Evolutionary conservation across 2,888 invertebrate genomes (phyloP), one percentile per base, ranked within the genome.

Genomic region (Odontocolon sp.): DNA sequence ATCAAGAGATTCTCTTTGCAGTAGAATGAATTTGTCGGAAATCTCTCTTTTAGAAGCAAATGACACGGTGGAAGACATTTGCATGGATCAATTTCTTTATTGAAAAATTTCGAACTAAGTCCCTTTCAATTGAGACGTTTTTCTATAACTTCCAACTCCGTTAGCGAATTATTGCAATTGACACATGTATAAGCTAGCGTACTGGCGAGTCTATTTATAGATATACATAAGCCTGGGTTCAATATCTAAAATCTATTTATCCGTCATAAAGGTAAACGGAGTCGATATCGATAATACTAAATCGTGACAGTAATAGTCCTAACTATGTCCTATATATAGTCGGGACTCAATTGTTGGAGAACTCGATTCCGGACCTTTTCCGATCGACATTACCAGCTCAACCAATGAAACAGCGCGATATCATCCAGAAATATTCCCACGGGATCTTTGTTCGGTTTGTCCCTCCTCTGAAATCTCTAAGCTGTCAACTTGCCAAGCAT

Each of bases 261-360:
- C 45, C 26, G 50, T 47, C 40, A 47, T 31, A 50, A 66, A 28
- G 26, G 8, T 16, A 11, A n/a, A 21, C 8, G 31, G 16, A 16
- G 9, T 56, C 71, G 52, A 59, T 45, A 74, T 61, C 61, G 38
- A 68, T 47, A 63, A 63, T 21, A 56, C 14, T 38, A 47, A 63
- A 68, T 61, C 9, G n/a, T 56, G 14, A 14, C 38, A 11, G 31
- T 31, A 56, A 56, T 31, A 36, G 66, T 57, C n/a, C 40, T 23
- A 57, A 33, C 40, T 50, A 50, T 6, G 50, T 36, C 14, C 9
- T 42, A n/a, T n/a, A n/a, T n/a, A n/a, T n/a, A n/a, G n/a, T n/a
- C n/a, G n/a, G n/a, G n/a, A n/a, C n/a, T n/a, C n/a, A n/a, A n/a
- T n/a, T n/a, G n/a, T n/a, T n/a, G n/a, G n/a, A n/a, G n/a, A n/a